A percentile compares a stretch with the other conserved stretches of the same genome.
phyloP scores from a whole-genome alignment of 2,797 vertebrate species.

The Acanthurus lineatus region DNA sequence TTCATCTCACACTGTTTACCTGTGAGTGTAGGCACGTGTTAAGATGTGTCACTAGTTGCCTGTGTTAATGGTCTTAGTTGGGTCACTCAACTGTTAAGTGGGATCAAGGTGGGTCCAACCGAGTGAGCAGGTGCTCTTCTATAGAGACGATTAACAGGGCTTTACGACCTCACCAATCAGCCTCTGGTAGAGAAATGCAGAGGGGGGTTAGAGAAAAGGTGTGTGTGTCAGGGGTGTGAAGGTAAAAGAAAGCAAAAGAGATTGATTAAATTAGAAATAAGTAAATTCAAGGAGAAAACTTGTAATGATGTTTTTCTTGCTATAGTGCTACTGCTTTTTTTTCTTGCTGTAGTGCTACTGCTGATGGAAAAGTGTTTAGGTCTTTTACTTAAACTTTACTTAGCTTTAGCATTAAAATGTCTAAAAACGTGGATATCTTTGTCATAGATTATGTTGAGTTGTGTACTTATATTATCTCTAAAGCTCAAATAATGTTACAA shows the following conservation, averaged over 20 bases:
- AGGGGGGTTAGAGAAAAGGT: neutral
- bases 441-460: no score
- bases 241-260: neutral
- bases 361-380: no score
- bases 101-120: constrained; percentile 65
- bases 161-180: constrained; percentile 61
- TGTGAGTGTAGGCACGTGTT: constrained; percentile 54
- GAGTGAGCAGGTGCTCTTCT: constrained; percentile 63
- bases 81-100: constrained; percentile 76
- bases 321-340: neutral
- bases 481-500: no score
- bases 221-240: neutral
- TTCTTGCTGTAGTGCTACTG: neutral
- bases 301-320: neutral
- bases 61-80: constrained; percentile 74
- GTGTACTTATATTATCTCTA: no score
- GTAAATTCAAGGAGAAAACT: neutral
- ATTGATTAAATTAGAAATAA: neutral
- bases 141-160: constrained; percentile 70
- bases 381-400: no score
- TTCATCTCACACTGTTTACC: constrained; percentile 47
- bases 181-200: constrained; percentile 13
- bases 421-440: no score
- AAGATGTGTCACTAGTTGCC: constrained; percentile 58
- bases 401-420: no score